Conservation (phyloP, 2,797 vertebrate species). For the Antrozous pallidus region DNA sequence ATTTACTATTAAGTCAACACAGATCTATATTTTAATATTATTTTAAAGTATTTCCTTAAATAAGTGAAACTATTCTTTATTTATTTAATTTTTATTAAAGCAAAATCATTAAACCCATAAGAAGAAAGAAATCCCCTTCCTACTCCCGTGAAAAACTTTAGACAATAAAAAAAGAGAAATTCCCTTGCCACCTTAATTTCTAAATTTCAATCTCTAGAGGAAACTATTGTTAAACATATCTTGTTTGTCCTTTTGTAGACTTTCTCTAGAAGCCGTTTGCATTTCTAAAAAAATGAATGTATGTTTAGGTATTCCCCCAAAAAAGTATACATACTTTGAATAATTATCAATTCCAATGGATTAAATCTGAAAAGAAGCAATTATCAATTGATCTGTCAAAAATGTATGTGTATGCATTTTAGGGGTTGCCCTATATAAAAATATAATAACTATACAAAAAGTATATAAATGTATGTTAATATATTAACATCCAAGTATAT, state of each 20-base stretch:
- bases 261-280: neutral
- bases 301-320: too few relatives aligned
- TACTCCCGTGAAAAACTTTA: neutral
- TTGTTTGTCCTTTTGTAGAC: neutral
- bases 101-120: neutral
- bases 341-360: too few relatives aligned
- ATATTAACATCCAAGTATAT: neutral
- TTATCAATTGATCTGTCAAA: too few relatives aligned
- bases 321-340: too few relatives aligned
- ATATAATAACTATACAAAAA: neutral
- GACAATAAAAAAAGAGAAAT: neutral
- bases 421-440: neutral
- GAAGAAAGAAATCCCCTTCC: neutral
- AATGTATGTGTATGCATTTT: too few relatives aligned
- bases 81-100: conserved; percentile 34
- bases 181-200: conserved; percentile 8
- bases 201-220: neutral
- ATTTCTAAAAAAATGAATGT: conserved; percentile 2
- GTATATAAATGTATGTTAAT: neutral
- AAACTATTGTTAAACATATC: conserved; percentile 21
- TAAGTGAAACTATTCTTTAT: neutral
- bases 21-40: neutral
- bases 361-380: too few relatives aligned
- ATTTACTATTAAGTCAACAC: neutral
- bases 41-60: conserved; percentile 26